Percentiles rank a stretch among this genome's conserved stretches.
These are phyloP conservation scores for Catostomus latipinnis DNA, from an alignment of 2,797 vertebrate species.

Conservation along the genomic window DNA sequence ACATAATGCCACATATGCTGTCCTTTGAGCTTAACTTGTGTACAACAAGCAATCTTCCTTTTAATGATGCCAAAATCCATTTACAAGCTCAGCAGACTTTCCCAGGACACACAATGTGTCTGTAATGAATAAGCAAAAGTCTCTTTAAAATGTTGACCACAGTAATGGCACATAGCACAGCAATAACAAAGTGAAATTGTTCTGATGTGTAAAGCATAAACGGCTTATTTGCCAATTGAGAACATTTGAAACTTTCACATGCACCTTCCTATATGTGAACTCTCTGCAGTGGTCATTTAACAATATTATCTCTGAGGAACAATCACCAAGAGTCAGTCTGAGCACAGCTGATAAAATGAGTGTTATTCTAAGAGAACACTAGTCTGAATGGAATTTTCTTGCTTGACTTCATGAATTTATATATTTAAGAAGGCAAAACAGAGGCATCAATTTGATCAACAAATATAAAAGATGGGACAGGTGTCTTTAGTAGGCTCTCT, in stretches of 20 bases:
- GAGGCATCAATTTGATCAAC: background rate
- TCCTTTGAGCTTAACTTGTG: background rate
- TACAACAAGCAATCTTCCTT: too few relatives aligned
- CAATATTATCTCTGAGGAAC: background rate
- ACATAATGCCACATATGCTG: background rate
- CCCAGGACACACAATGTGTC: background rate
- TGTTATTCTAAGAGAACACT: background rate
- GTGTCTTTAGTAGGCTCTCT: background rate
- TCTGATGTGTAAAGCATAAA: background rate
- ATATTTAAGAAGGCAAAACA: background rate
- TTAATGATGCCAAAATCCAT: background rate
- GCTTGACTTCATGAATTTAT: background rate
- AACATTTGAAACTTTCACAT: too few relatives aligned
- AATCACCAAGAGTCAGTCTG: background rate
- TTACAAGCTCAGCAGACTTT: background rate
- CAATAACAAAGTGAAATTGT: background rate
- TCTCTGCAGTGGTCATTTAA: background rate
- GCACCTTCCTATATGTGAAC: too few relatives aligned
- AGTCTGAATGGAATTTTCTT: too few relatives aligned
- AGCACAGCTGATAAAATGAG: background rate
- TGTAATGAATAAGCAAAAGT: background rate
- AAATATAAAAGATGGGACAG: background rate
- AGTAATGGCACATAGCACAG: background rate
- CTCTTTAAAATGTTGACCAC: background rate
- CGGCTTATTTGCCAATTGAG: too few relatives aligned